Percentiles rank a stretch among this genome's conserved stretches.
Evolutionary conservation across 2,888 invertebrate species (phyloP).

Genomic region (Ferrisia virgata): DNA sequence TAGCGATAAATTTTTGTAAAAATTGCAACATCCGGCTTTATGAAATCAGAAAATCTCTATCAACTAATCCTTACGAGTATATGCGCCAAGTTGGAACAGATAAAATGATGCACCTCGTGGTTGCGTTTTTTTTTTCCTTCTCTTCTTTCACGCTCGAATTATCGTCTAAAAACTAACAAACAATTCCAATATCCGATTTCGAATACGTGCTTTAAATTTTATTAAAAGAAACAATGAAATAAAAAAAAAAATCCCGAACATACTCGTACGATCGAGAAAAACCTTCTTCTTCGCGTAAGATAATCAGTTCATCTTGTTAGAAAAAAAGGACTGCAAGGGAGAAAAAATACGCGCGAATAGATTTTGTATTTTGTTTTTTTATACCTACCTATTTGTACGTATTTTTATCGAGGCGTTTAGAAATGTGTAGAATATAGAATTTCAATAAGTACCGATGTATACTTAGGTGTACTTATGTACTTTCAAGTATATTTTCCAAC

Average conservation of each 20-base stretch:
- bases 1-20: background rate
- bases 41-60: background rate
- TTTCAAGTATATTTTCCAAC: background rate
- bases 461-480: background rate
- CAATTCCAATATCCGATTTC: constrained; percentile 39
- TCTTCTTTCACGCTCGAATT: background rate
- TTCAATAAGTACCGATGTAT: no score
- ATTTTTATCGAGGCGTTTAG: background rate
- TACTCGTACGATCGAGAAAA: background rate
- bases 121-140: background rate
- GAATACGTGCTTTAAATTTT: constrained; percentile 30
- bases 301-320: constrained; percentile 25
- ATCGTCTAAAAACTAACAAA: constrained; percentile 22
- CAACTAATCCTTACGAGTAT: background rate
- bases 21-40: background rate
- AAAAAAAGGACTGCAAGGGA: background rate
- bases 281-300: constrained; percentile 7
- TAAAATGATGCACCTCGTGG: background rate
- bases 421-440: background rate
- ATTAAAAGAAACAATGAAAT: background rate
- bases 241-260: background rate
- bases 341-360: background rate
- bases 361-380: background rate
- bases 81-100: background rate
- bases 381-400: no score